Evolutionary conservation across 1,140 invertebrate species (phyloP).

Genomic region (Brachionus asplanchnoidis): DNA sequence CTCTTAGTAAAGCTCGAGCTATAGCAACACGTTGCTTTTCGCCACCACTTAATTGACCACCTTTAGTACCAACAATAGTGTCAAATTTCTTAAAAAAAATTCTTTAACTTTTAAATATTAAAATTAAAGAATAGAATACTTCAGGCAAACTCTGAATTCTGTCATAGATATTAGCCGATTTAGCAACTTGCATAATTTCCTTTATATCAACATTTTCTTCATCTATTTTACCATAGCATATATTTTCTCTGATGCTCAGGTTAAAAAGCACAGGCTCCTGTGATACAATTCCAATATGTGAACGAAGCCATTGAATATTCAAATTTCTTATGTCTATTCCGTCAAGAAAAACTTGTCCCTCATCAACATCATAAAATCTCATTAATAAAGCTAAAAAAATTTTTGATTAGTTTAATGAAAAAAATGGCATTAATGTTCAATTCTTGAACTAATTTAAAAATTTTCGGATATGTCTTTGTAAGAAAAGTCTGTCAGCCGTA

Average conservation of each 20-base stretch:
- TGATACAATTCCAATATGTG: slow-evolving; percentile 68
- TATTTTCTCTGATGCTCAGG: slow-evolving; percentile 74
- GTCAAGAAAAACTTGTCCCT: slow-evolving; percentile 44
- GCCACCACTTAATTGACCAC: slow-evolving; percentile 54
- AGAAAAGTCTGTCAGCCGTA: too few species aligned
- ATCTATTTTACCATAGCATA: slow-evolving; percentile 60
- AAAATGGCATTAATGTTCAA: too few species aligned
- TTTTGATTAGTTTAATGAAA: neutral
- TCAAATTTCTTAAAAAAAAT: slow-evolving; percentile 47
- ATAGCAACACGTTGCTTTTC: slow-evolving; percentile 53
- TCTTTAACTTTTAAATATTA: neutral
- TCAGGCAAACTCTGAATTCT: slow-evolving; percentile 65
- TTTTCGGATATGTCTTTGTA: too few species aligned
- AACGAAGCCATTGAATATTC: slow-evolving; percentile 59
- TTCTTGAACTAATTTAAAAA: too few species aligned
- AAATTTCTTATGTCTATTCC: slow-evolving; percentile 44
- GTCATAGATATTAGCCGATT: slow-evolving; percentile 76
- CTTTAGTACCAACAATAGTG: slow-evolving; percentile 53
- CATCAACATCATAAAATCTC: slow-evolving; percentile 51
- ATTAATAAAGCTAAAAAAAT: slow-evolving; percentile 49
- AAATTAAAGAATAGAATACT: slow-evolving; percentile 42
- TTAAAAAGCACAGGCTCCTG: slow-evolving; percentile 84
- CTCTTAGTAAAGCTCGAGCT: slow-evolving; percentile 58
- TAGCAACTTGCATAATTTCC: slow-evolving; percentile 75
- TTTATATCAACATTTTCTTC: slow-evolving; percentile 60